Conservation (phyloP, 2,113 vertebrate species). For the Mionectes macconnelli region DNA sequence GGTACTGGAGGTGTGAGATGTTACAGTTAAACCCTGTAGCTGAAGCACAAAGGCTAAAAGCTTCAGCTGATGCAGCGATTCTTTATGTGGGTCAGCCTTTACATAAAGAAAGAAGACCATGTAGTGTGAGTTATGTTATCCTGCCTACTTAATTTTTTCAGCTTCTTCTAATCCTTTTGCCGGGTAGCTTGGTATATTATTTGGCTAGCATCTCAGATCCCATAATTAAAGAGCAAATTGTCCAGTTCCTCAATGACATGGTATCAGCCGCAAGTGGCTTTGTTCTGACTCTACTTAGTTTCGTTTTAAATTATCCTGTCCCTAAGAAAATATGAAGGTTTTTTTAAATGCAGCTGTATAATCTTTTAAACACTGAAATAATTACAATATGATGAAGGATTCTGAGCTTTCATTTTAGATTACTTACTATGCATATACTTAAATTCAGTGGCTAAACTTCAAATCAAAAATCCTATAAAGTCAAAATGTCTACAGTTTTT, state of each 20-base stretch:
- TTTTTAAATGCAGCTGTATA: background rate
- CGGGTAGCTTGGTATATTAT: background rate
- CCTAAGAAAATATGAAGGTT: background rate
- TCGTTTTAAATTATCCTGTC: background rate
- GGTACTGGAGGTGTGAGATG: background rate
- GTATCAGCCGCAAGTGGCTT: background rate
- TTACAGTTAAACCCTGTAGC: background rate
- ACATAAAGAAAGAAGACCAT: background rate
- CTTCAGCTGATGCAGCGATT: background rate
- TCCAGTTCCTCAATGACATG: background rate
- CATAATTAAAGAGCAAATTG: background rate
- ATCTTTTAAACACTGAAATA: background rate
- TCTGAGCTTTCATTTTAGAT: background rate
- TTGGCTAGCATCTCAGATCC: background rate
- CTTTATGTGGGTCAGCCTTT: background rate
- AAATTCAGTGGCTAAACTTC: background rate
- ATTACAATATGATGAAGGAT: background rate
- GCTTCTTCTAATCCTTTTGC: background rate
- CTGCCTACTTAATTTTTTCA: background rate
- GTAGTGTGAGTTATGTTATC: background rate
- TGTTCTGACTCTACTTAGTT: background rate
- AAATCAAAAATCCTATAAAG: background rate
- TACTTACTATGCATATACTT: background rate
- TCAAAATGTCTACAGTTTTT: background rate
- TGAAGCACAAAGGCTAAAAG: background rate